These are phyloP conservation scores for Platyrinchus mystaceus DNA, from an alignment of 2,797 vertebrate species.

Conservation along the genomic window DNA sequence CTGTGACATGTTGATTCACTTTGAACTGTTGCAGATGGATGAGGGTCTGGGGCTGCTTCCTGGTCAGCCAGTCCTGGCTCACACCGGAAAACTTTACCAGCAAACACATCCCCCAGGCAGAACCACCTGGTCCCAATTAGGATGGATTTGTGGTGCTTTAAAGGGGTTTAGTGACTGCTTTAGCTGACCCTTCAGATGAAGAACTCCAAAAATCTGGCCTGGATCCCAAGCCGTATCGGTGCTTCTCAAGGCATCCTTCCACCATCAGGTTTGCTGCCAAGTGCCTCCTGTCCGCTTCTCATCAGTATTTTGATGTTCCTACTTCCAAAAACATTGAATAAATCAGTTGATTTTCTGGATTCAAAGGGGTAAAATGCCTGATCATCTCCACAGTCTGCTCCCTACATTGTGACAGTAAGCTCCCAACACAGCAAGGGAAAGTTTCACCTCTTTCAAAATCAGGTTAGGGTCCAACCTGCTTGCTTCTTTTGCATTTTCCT, in stretches of 20 bases:
- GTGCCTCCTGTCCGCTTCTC: background rate
- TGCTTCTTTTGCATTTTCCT: background rate
- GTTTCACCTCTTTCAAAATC: background rate
- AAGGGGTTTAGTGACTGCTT: conserved; percentile 4
- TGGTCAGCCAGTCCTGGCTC: background rate
- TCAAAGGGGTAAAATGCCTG: background rate
- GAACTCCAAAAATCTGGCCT: conserved; percentile 15
- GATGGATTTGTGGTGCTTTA: background rate
- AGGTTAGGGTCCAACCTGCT: background rate
- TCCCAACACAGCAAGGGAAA: background rate
- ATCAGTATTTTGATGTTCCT: background rate
- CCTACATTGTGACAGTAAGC: background rate
- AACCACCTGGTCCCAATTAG: conserved; percentile 46
- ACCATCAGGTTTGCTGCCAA: background rate
- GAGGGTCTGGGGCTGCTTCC: background rate
- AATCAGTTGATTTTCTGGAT: background rate
- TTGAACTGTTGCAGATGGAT: background rate
- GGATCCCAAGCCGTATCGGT: background rate
- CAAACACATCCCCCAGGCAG: background rate
- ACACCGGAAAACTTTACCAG: background rate
- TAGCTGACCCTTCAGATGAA: background rate
- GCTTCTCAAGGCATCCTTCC: conserved; percentile 3
- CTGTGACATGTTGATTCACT: background rate
- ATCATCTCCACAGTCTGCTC: background rate
- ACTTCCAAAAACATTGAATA: background rate